Percentiles rank a stretch among this genome's conserved stretches.
These are phyloP conservation scores for Leptopilina syphax DNA, from an alignment of 2,888 invertebrate species.

Conservation along the genomic window DNA sequence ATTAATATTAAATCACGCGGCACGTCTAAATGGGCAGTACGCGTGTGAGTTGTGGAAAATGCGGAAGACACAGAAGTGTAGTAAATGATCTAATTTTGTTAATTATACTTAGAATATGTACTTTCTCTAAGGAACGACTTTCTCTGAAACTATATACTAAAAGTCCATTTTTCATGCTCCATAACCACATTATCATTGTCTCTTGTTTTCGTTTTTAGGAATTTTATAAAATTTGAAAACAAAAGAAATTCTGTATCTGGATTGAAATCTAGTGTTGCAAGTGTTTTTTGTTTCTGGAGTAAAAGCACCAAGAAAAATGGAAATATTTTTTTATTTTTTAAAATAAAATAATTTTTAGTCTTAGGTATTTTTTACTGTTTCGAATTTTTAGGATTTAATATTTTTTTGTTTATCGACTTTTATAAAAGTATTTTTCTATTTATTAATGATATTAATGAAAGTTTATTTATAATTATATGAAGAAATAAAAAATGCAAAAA, in stretches of 20 bases:
- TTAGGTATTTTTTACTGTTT: too few relatives aligned
- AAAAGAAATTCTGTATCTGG: neutral
- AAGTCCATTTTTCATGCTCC: neutral
- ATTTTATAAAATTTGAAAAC: neutral
- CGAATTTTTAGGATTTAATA: too few relatives aligned
- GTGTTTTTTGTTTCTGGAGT: too few relatives aligned
- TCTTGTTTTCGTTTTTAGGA: neutral
- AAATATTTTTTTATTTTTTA: too few relatives aligned
- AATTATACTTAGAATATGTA: slow-evolving; percentile 21
- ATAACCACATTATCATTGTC: neutral
- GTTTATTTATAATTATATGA: too few relatives aligned
- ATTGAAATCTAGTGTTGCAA: too few relatives aligned
- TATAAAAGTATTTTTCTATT: too few relatives aligned
- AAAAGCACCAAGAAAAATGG: too few relatives aligned
- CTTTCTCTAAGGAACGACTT: slow-evolving; percentile 15
- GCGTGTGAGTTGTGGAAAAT: slow-evolving; percentile 14
- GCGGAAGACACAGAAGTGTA: slow-evolving; percentile 8
- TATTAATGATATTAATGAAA: too few relatives aligned
- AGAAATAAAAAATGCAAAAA: too few relatives aligned
- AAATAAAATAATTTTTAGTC: too few relatives aligned
- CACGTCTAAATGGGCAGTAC: neutral
- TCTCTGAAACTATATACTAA: neutral
- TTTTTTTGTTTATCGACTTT: too few relatives aligned
- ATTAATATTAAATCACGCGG: slow-evolving; percentile 15
- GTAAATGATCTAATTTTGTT: slow-evolving; percentile 28